Evolutionary conservation across 2,113 vertebrate species (phyloP), one percentile per base, ranked within the genome.

Genomic region (Pelecanoides urinatrix): DNA sequence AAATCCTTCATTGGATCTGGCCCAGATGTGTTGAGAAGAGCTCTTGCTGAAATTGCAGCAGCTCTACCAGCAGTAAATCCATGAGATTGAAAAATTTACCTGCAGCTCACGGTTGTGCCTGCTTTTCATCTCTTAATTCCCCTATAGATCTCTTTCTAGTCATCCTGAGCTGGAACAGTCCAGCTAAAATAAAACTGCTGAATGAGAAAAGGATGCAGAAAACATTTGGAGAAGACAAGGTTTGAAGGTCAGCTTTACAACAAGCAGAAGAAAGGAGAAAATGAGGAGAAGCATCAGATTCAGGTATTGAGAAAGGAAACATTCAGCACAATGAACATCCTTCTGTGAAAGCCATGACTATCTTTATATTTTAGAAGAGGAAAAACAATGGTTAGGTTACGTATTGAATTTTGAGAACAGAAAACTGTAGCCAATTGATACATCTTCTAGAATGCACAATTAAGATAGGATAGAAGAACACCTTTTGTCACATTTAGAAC

Each of bases 141-240:
- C 98, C 98, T 98, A 97, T 7, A 98, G 97, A 92, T 88, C 95
- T 97, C 90, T 98, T 81, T 95, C 98, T 98, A 98, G 98, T 70
- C 98, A 98, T 98, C 95, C 97, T 87, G 97, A 98, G 97, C 98
- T 98, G 97, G 96, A 97, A 98, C 98, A 98, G 92, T 97, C 98
- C 98, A 98, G 97, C 97, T 97, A 96, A 97, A 97, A 89, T 94
- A 97, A 94, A 97, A 98, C 93, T 97, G 98, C 92, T 98, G 97
- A 98, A 97, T 96, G 92, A 97, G 97, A 96, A 98, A 97, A 98
- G 92, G 97, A 97, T 96, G 97, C 78, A 98, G 98, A 97, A 97
- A 97, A 98, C 96, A 98, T 89, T 62, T 96, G 96, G 96, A 97
- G 96, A 95, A 97, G 97, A 97, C 87, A 97, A 97, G 88, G 94